phyloP scores from a whole-genome alignment of 2,113 vertebrate genomes.

The Labeo rohita region DNA sequence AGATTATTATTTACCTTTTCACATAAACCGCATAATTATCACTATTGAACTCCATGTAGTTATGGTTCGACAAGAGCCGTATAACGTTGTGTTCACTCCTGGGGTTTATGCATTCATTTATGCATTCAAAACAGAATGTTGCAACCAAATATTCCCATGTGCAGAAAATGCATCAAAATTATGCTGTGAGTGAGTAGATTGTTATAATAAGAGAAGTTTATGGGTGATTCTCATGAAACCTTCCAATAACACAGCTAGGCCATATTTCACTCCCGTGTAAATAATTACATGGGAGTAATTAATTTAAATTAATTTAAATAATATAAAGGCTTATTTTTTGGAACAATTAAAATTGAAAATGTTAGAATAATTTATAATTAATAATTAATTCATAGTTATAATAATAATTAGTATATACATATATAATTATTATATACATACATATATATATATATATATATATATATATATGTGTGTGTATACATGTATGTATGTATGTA shows the following conservation, averaged over 20 bases:
- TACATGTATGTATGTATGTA: too few relatives aligned
- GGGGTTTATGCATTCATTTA: neutral
- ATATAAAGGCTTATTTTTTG: too few relatives aligned
- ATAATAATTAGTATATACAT: too few relatives aligned
- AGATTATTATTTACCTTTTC: constrained; percentile 1
- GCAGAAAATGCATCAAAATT: neutral
- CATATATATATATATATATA: too few relatives aligned
- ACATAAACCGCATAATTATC: neutral
- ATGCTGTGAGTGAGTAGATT: neutral
- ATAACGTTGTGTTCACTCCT: neutral
- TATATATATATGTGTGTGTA: too few relatives aligned
- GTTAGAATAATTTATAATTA: too few relatives aligned
- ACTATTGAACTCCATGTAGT: neutral
- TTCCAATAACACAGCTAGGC: neutral
- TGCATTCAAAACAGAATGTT: neutral
- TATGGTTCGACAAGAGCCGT: neutral
- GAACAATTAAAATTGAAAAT: too few relatives aligned
- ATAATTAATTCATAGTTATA: too few relatives aligned
- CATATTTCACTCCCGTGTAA: neutral
- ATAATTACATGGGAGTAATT: too few relatives aligned
- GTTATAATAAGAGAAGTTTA: neutral
- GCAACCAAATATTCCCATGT: neutral
- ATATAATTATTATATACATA: too few relatives aligned
- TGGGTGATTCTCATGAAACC: neutral
- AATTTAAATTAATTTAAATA: too few relatives aligned